Evolutionary conservation across 1,140 invertebrate genomes (phyloP).

Genomic region (Ceratosolen fusciceps): DNA sequence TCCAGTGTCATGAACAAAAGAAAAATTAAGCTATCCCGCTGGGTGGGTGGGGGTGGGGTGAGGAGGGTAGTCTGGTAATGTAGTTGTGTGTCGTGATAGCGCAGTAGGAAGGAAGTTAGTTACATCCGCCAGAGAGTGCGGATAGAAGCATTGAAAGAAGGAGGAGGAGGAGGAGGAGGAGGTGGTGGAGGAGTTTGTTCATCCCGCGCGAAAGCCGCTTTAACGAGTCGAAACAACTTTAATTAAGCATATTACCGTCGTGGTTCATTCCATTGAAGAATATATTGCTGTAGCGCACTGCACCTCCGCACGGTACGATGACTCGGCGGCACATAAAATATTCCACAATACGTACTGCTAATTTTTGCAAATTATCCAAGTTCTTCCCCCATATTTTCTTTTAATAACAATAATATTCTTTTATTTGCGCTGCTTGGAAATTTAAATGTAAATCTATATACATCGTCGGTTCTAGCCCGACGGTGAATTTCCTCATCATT

Average conservation of each 20-base stretch:
- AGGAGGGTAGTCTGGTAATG: too few species aligned
- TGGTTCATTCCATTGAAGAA: conserved; percentile 55
- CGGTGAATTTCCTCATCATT: not conserved
- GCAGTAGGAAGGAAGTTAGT: conserved; percentile 15
- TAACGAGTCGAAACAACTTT: conserved; percentile 69
- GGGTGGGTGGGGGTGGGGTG: too few species aligned
- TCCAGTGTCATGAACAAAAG: not conserved
- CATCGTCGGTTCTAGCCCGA: too few species aligned
- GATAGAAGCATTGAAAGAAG: conserved; percentile 7
- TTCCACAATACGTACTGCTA: conserved; percentile 1
- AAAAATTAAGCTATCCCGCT: too few species aligned
- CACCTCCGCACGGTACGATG: conserved; percentile 42
- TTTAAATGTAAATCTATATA: conserved; percentile 23
- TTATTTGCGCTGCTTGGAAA: not conserved
- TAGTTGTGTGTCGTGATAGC: not conserved
- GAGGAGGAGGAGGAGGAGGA: too few species aligned
- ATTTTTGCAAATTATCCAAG: conserved; percentile 38
- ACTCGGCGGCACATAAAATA: conserved; percentile 5
- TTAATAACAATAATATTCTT: not conserved
- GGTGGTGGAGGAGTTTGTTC: conserved; percentile 39
- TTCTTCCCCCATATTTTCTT: not conserved
- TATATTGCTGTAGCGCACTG: too few species aligned
- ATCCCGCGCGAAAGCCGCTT: conserved; percentile 37
- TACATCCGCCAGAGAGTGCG: not conserved
- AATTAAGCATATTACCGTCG: conserved; percentile 64